phyloP scores from a whole-genome alignment of 2,888 invertebrate species.

The Drosophila melanocephala region DNA sequence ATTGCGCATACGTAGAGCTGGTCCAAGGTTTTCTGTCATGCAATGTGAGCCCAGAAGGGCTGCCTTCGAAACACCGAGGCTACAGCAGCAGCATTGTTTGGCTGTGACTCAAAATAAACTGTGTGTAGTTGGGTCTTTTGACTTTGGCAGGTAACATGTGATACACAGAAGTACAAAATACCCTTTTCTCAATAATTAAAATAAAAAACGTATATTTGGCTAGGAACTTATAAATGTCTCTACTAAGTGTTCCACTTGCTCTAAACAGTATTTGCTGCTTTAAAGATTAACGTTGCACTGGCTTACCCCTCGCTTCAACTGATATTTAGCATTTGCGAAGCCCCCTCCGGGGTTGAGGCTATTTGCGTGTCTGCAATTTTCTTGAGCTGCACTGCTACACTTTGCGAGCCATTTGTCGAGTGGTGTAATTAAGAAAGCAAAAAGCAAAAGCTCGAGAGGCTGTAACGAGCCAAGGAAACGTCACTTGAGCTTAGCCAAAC shows the following conservation, averaged over 20 bases:
- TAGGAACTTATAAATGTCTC: background rate
- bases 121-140: conserved; percentile 9
- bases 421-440: conserved; percentile 71
- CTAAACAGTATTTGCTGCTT: background rate
- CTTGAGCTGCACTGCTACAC: conserved; percentile 54
- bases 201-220: background rate
- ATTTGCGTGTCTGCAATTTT: conserved; percentile 74
- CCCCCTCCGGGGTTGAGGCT: conserved; percentile 49
- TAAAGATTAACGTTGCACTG: background rate
- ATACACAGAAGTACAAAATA: background rate
- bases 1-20: conserved; percentile 58
- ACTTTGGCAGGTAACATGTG: conserved; percentile 4
- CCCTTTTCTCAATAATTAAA: background rate
- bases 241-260: background rate
- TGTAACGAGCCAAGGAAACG: conserved; percentile 51
- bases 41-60: conserved; percentile 16
- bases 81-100: conserved; percentile 14
- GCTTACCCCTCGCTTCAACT: conserved; percentile 5
- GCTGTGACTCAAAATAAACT: conserved; percentile 8
- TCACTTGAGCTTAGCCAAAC: conserved; percentile 54
- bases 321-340: conserved; percentile 29
- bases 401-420: conserved; percentile 62
- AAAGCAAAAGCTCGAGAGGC: conserved; percentile 59
- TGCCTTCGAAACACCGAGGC: conserved; percentile 39
- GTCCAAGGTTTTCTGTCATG: conserved; percentile 43